Conservation (phyloP, 2,888 invertebrate genomes). For the Xestia ashworthii region DNA sequence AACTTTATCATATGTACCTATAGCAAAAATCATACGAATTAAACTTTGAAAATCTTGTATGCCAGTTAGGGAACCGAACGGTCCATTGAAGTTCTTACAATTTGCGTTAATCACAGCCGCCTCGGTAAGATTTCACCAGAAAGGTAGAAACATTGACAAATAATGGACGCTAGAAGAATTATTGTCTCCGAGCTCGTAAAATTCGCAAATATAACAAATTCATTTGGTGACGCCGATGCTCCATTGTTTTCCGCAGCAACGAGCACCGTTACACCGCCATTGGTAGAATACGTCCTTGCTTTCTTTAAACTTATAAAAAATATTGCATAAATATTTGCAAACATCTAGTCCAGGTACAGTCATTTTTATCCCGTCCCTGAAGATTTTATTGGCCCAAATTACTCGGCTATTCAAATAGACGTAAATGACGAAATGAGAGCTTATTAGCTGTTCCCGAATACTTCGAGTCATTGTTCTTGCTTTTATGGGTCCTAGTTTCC, state of each 20-base stretch:
- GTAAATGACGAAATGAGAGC: conserved; percentile 61
- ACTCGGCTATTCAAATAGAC: conserved; percentile 67
- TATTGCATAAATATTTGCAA: conserved; percentile 60
- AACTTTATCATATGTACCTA: neutral
- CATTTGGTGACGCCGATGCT: conserved; percentile 64
- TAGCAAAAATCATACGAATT: neutral
- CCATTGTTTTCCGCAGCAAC: conserved; percentile 66
- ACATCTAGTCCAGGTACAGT: conserved; percentile 56
- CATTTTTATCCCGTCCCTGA: conserved; percentile 53
- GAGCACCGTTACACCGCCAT: conserved; percentile 67
- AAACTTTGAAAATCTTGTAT: neutral
- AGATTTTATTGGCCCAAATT: conserved; percentile 70
- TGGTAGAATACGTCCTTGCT: conserved; percentile 60
- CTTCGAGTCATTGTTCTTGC: conserved; percentile 51
- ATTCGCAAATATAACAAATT: conserved; percentile 68
- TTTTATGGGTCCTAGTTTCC: conserved; percentile 53
- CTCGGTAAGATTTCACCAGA: conserved; percentile 22
- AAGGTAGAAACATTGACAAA: conserved; percentile 38
- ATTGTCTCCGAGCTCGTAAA: conserved; percentile 56
- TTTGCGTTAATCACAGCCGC: conserved; percentile 12
- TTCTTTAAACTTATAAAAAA: conserved; percentile 60
- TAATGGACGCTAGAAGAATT: conserved; percentile 50
- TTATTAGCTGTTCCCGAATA: conserved; percentile 59
- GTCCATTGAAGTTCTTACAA: neutral
- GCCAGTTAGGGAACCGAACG: neutral